A percentile compares a stretch with the other conserved stretches of the same genome.
phyloP scores from a whole-genome alignment of 92 coral and sea anemone species.

The Actinostola sp. region DNA sequence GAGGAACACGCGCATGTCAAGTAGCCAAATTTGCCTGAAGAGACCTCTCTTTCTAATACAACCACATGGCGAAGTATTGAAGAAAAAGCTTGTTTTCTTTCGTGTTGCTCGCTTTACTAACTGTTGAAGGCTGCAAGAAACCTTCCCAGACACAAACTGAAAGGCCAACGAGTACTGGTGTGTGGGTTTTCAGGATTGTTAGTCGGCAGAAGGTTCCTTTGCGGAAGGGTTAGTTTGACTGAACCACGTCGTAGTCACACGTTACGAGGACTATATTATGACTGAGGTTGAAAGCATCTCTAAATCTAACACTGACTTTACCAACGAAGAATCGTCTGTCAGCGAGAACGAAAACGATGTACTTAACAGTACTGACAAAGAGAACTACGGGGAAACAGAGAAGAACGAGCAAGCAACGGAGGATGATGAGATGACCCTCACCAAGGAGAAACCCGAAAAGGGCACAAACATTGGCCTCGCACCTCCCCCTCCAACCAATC shows the following conservation, averaged over 20 bases:
- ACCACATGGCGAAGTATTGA: constrained; percentile 96
- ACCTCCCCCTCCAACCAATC: constrained; percentile 92
- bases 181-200: constrained; percentile 88
- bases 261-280: constrained; percentile 85
- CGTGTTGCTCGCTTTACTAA: constrained; percentile 61
- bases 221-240: constrained; percentile 77
- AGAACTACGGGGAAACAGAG: constrained; percentile 39
- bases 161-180: constrained; percentile 75
- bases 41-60: constrained; percentile 72
- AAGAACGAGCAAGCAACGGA: constrained; percentile 34
- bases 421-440: constrained; percentile 37
- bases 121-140: constrained; percentile 76
- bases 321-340: constrained; percentile 63
- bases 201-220: constrained; percentile 93
- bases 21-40: constrained; percentile 46
- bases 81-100: constrained; percentile 69
- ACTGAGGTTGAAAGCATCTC: constrained; percentile 93
- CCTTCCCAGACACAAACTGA: constrained; percentile 97
- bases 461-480: constrained; percentile 61
- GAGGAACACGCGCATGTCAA: constrained; percentile 74
- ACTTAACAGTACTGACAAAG: constrained; percentile 30
- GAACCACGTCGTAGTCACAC: constrained; percentile 70
- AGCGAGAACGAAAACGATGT: constrained; percentile 35
- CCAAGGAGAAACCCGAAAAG: constrained; percentile 55
- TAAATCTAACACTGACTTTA: constrained; percentile 73